Base-by-base conservation (phyloP, 2,113 vertebrate species). In the Campylomormyrus numenius region DNA sequence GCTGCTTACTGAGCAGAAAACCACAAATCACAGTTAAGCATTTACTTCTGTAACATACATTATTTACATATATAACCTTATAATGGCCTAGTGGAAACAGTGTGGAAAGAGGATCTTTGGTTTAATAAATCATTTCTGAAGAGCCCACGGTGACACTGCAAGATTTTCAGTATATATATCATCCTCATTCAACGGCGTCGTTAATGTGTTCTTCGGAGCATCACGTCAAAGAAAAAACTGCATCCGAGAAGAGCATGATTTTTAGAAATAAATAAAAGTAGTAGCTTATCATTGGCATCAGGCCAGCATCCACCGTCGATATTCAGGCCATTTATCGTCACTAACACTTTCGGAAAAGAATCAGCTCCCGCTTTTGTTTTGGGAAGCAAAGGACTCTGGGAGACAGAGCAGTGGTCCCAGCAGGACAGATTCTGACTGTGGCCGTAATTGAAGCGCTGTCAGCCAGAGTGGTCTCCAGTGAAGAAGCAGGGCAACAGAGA, bases 21-120 rank as follows among this genome's bases (percentile, higher is more conserved):
- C 13, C 66, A 90, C 19, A 90, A 87, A 70, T 87, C 85, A 77
- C 56, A 86, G 7, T 66, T 87, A 31, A 35, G 27, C n/a, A 13
- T 87, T 56, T 31, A 50, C 56, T 88, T 45, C 35, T 74, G 13
- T 56, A 46, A 21, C 70, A 45, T 58, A 48, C 52, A 42, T 52
- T 56, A 85, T 85, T 89, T 85, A 85, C 83, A 74, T 42, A 88
- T 80, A 45, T 88, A 31, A 77, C 62, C n/a, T 42, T 45, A 39
- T 85, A 31, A 89, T 45, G n/a, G 42, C 52, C 49, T n/a, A 53
- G 10, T 84, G n/a, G 45, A 50, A 27, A 77, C 6, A 39, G 10
- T 19, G n/a, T 35, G 15, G 46, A 31, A 74, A 74, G 31, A 80
- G 24, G 5, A 27, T 7, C 17, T 49, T 70, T 48, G n/a, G 45